Evolutionary conservation across 2,888 invertebrate species (phyloP), one percentile per base, ranked within the genome.

Genomic region (Emmelina monodactyla): DNA sequence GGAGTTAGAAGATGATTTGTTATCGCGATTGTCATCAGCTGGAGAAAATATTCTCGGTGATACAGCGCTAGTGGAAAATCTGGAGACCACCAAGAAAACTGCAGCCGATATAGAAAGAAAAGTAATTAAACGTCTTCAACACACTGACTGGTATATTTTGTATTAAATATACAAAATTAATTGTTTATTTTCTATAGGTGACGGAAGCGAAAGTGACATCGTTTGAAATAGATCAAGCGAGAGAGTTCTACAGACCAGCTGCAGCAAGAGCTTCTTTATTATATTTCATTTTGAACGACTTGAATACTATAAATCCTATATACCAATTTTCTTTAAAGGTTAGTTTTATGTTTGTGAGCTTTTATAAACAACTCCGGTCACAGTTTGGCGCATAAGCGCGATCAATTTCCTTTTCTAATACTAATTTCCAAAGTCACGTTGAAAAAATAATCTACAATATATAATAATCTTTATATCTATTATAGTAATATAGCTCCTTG

Each of bases 261-360:
- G 94, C 97, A 1, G 92, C 94, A 0, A 82, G 97, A 55, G 96
- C 97, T 0, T 96, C 96, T 35, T 82, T 97, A 3, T 80, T 97
- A 0, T 97, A 97, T 68, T 97, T 97, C 56, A 96, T 97, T 47
- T 76, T 97, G 28, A 97, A 97, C 58, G 97, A 97, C 49, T 81
- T 97, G 39, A 93, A 95, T 68, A 95, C 94, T 19, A 96, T 97
- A 42, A 96, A 97, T 73, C 95, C 95, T 1, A 96, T 97, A 52
- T 97, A 97, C 66, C 96, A 97, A 64, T 97, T 97, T 72, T 97
- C 97, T 10, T 78, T 97, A 40, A 97, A 97, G 85, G 94, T 89
- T 64, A 33, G 31, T 35, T 37, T 25, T n/a, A n/a, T 29, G 13
- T 32, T 14, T 14, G 16, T n/a, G n/a, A n/a, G n/a, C n/a, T n/a